Base-by-base conservation (phyloP, 1,140 invertebrate genomes). In the Papilio aristodemus region DNA sequence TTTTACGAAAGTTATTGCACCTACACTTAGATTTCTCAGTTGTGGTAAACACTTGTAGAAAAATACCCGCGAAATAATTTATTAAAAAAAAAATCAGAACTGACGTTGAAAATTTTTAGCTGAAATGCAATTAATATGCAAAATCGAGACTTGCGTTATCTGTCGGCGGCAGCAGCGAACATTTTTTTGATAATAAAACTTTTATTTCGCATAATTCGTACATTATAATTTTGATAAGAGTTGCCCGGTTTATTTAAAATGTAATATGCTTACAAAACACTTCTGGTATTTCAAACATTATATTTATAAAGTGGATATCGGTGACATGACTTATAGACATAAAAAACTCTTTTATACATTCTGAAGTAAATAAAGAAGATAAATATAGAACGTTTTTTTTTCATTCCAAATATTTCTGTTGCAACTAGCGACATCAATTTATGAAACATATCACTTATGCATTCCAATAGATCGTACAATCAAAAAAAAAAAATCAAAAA, bases 91-190 rank as follows among this genome's bases (percentile, higher is more conserved):
- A 54, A 54, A 54, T 54, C 46, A 11, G 19, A 54, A 54, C 19
- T 1, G 27, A n/a, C 4, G 32, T 17, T 38, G 36, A 36, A 36
- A 38, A 37, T 62, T 62, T 60, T 54, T 72, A 43, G 17, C 50
- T 73, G 32, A 73, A 72, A 73, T 72, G 73, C 68, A 73, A 78
- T 79, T 79, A 79, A 76, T 76, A 79, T 79, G 74, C 77, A 79
- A 76, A 79, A 68, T 62, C 59, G 59, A 38, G 59, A 62, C 27
- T 38, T 37, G 59, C 59, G 59, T 38, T 62, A 62, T 62, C 59
- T 17, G 59, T 38, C 59, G 59, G 27, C 59, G 14, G 36, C 59
- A 62, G 59, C 32, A n/a, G 58, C 58, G 14, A n/a, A 37, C 17
- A 38, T 62, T 62, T 37, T n/a, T 36, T 37, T 19, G 59, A 62